Conservation (phyloP, 2,888 invertebrate genomes). For the Neoitamus cyanurus region DNA sequence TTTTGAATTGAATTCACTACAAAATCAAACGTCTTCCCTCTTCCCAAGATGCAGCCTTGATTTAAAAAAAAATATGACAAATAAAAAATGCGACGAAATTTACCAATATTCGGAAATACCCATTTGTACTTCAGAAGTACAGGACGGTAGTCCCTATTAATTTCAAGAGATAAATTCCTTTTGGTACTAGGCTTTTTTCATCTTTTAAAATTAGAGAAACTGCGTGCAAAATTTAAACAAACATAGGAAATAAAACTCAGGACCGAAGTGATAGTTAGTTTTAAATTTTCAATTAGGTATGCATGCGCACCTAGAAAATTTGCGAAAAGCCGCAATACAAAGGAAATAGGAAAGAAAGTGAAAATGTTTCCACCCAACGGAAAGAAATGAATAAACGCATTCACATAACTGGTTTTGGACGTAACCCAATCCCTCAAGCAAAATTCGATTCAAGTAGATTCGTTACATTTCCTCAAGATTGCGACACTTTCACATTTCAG, state of each 20-base stretch:
- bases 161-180: neutral
- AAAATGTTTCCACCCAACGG: neutral
- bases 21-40: neutral
- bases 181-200: neutral
- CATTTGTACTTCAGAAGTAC: too few relatives aligned
- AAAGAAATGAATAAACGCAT: neutral
- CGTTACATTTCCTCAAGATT: neutral
- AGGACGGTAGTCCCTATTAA: too few relatives aligned
- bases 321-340: neutral
- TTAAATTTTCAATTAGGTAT: neutral
- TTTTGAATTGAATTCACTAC: neutral
- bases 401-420: neutral
- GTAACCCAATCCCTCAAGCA: neutral
- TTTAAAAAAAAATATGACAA: neutral
- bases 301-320: neutral
- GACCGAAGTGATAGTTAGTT: neutral
- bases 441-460: neutral
- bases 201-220: neutral
- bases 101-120: too few relatives aligned
- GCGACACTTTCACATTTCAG: slow-evolving; percentile 4
- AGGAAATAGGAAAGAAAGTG: neutral
- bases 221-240: neutral
- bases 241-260: neutral
- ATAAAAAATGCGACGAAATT: too few relatives aligned
- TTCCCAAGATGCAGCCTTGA: neutral